phyloP scores from a whole-genome alignment of 2,113 vertebrate genomes.

The Pseudorectes ferrugineus region DNA sequence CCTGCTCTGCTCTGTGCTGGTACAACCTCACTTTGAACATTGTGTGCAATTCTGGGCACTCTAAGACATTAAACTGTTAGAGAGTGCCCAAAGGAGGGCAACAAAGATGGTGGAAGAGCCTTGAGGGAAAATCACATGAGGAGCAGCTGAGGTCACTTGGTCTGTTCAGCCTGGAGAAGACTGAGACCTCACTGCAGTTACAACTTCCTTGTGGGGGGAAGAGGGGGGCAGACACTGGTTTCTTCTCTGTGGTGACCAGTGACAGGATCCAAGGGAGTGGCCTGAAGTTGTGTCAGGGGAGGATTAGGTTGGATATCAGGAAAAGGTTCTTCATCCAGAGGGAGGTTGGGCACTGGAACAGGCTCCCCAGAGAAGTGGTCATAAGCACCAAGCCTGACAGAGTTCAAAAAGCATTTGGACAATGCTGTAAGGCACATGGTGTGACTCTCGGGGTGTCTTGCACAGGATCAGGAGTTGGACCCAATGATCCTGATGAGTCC shows the following conservation, averaged over 20 bases:
- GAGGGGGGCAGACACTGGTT: background rate
- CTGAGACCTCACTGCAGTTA: background rate
- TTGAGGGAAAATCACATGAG: background rate
- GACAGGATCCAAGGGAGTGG: rapidly evolving
- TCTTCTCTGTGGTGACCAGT: background rate
- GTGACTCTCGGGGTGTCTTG: background rate
- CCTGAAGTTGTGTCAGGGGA: background rate
- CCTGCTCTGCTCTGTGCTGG: rapidly evolving
- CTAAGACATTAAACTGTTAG: background rate
- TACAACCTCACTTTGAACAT: rapidly evolving
- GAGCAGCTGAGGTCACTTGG: background rate
- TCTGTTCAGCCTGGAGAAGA: background rate
- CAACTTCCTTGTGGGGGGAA: rapidly evolving
- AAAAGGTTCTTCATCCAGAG: background rate
- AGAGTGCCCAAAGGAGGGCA: background rate
- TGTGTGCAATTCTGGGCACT: background rate
- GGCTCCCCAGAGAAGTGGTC: background rate
- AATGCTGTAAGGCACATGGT: background rate
- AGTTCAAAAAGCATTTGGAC: background rate
- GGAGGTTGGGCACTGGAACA: background rate
- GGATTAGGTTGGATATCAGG: background rate
- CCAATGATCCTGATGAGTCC: background rate
- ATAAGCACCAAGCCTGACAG: background rate
- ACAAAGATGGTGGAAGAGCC: background rate
- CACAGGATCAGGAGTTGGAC: background rate